Base-by-base conservation (phyloP, 2,113 vertebrate species). In the Corythoichthys intestinalis region DNA sequence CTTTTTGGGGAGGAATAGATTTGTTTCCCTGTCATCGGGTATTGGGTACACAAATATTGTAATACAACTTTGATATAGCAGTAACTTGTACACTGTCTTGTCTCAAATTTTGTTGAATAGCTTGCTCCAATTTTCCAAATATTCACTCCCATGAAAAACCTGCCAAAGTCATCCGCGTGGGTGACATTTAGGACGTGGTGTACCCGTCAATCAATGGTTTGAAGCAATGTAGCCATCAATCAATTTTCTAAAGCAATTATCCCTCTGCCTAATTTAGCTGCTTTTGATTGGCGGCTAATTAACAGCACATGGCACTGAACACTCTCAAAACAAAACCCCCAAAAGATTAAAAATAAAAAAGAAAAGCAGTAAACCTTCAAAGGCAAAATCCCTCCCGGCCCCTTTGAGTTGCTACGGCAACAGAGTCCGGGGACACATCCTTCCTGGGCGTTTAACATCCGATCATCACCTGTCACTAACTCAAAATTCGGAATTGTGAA, bases 221-320 rank as follows among this genome's bases (percentile, higher is more conserved):
- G 13, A 57, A 37, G 12, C 34, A 28, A 14, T 57, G 28, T 13
- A 57, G 12, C 12, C 3, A 20, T 14, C 54, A 57, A 4, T 57
- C 54, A 57, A 2, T 35, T 58, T 6, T 35, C 34, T 13, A 13
- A 58, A 37, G 56, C 56, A 58, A 58, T 58, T 58, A 58, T 34
- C 20, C 20, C 9, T 3, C 9, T 20, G 20, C 8, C 53, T 11
- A 11, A 56, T 56, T 37, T 58, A 15, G 34, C 56, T 13, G 13
- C 9, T 34, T 58, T 58, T 58, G 56, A 58, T 58, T 58, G 56
- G 34, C 56, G 5, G 56, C 56, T 37, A 37, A 58, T 58, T 58
- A 37, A 58, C 34, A 34, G 35, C 12, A 34, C 10, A 58, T 2
- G 34, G 56, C 34, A 58, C 12, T 14, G 12, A 58, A 35, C 34